Conservation (phyloP, 2,797 vertebrate species). For the Taenioides sp. region DNA sequence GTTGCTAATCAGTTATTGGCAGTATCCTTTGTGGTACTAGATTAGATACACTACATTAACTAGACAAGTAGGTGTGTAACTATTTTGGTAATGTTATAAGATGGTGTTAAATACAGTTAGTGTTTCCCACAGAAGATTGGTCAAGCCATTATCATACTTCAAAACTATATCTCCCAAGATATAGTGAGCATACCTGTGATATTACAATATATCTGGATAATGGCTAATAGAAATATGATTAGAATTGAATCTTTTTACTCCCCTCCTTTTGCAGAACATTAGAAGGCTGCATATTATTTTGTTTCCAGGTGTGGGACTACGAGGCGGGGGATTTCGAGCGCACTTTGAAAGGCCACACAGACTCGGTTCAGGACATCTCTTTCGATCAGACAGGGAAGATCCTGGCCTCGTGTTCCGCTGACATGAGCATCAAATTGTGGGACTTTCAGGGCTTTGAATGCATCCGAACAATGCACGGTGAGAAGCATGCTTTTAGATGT, state of each 20-base stretch:
- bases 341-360: slow-evolving; percentile 98
- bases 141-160: no score
- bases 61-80: not conserved
- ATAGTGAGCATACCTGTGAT: no score
- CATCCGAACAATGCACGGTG: slow-evolving; percentile 99
- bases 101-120: not conserved
- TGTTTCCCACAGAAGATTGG: no score
- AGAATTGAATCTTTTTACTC: no score
- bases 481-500: not conserved
- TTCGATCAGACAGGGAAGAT: slow-evolving; percentile 98
- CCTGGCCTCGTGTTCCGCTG: slow-evolving; percentile 97
- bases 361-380: slow-evolving; percentile 99
- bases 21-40: not conserved
- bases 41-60: not conserved
- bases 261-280: not conserved
- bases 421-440: slow-evolving; percentile 99
- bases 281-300: not conserved
- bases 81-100: not conserved
- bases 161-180: no score
- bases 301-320: slow-evolving; percentile 95
- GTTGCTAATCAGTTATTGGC: not conserved
- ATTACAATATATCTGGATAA: no score
- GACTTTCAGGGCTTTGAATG: slow-evolving; percentile 99
- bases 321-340: slow-evolving; percentile 98
- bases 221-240: no score